Evolutionary conservation across 37 sponge, comb jelly and placozoan genomes (phyloP).

Genomic region (Eunapius fragilis): DNA sequence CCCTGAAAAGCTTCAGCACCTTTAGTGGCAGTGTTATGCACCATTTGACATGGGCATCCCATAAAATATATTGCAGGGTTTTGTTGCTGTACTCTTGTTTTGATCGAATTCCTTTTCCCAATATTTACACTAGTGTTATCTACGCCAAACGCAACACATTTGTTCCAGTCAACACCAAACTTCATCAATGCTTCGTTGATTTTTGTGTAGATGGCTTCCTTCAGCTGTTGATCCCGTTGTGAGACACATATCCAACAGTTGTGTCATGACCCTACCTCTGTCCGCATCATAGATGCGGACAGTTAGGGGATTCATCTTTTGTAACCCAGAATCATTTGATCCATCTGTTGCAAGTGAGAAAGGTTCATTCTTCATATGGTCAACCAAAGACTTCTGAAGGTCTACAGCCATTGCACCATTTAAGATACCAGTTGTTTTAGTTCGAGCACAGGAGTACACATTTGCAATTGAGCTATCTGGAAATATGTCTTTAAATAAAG

Average conservation of each 20-base stretch:
- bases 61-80: slow-evolving; percentile 41
- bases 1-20: slow-evolving; percentile 16
- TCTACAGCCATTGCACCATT: slow-evolving; percentile 59
- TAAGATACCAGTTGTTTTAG: slow-evolving; percentile 75
- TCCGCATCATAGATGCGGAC: slow-evolving; percentile 36
- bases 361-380: slow-evolving; percentile 40
- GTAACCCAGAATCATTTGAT: slow-evolving; percentile 60
- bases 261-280: slow-evolving; percentile 20
- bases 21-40: slow-evolving; percentile 41
- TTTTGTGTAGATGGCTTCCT: slow-evolving; percentile 43
- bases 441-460: slow-evolving; percentile 42
- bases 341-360: slow-evolving; percentile 70
- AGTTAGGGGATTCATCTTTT: slow-evolving; percentile 74
- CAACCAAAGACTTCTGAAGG: slow-evolving; percentile 28
- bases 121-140: slow-evolving; percentile 79
- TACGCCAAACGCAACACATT: slow-evolving; percentile 50
- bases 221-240: slow-evolving; percentile 8
- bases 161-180: slow-evolving; percentile 31
- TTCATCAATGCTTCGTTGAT: slow-evolving; percentile 30
- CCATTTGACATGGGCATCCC: slow-evolving; percentile 63
- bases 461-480: slow-evolving; percentile 53
- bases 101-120: slow-evolving; percentile 50
- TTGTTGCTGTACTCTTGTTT: slow-evolving; percentile 31
- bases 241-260: slow-evolving; percentile 64
- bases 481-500: slow-evolving; percentile 45